A percentile compares a stretch with the other conserved stretches of the same genome.
These are phyloP conservation scores for Leptura quadrifasciata DNA, from an alignment of 2,888 invertebrate species.

Conservation along the genomic window DNA sequence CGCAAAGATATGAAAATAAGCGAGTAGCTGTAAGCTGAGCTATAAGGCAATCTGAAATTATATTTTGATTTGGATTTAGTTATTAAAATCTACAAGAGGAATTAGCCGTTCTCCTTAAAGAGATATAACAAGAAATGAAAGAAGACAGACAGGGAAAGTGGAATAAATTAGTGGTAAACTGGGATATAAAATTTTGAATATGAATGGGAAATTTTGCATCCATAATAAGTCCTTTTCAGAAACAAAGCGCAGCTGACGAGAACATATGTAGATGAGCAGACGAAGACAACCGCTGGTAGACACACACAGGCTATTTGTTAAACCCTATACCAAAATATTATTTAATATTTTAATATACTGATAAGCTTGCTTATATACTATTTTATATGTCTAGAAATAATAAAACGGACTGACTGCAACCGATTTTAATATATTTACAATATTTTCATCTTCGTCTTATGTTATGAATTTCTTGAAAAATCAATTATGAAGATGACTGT, in stretches of 20 bases:
- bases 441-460: too few species aligned
- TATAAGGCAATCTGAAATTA: slow-evolving; percentile 60
- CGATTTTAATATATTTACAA: too few species aligned
- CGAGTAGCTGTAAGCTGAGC: slow-evolving; percentile 16
- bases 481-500: too few species aligned
- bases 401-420: too few species aligned
- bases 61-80: slow-evolving; percentile 68
- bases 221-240: slow-evolving; percentile 84
- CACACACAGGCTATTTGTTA: slow-evolving; percentile 47
- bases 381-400: too few species aligned
- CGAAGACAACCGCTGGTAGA: slow-evolving; percentile 57
- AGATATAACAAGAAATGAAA: slow-evolving; percentile 64
- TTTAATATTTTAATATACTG: slow-evolving; percentile 16
- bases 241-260: slow-evolving; percentile 64
- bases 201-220: slow-evolving; percentile 92
- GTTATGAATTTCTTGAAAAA: too few species aligned
- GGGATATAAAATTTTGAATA: slow-evolving; percentile 93
- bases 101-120: slow-evolving; percentile 65
- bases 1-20: slow-evolving; percentile 24
- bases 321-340: slow-evolving; percentile 25
- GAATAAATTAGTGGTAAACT: slow-evolving; percentile 87
- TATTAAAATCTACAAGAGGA: slow-evolving; percentile 67
- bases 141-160: slow-evolving; percentile 70
- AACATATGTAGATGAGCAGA: slow-evolving; percentile 78
- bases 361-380: not conserved